Evolutionary conservation across 1,140 invertebrate species (phyloP), one percentile per base, ranked within the genome.

Genomic region (Campodea augens): DNA sequence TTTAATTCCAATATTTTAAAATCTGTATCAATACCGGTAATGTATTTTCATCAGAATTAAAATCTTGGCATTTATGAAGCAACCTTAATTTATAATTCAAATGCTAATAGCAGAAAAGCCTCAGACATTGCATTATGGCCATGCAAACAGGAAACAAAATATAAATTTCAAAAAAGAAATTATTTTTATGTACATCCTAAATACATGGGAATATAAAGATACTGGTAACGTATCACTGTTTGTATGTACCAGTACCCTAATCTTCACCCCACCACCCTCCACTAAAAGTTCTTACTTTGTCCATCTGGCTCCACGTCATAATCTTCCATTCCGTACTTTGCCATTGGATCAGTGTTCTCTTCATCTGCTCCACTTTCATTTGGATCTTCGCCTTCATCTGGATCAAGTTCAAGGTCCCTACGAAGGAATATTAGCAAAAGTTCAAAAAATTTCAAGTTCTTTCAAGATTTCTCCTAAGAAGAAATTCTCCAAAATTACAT

Each of bases 171-270:
- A 38, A 48, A 41, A 18, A 5, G 3, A 46, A 36, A 43, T 22
- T 24, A 44, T 36, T 38, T 48, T 32, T 15, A 43, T 43, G 13
- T 38, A 40, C 32, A 23, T 23, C 20, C 46, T n/a, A n/a, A 43
- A 4, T 40, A 15, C 29, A 44, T 25, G n/a, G 45, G 38, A 48
- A 41, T 21, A 19, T 43, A 25, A 44, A 50, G 46, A 46, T 51
- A 43, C 45, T 50, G 50, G 52, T 54, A 69, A 61, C 65, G 67
- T 71, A 63, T 58, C 81, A 76, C 45, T 81, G 66, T 56, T 81
- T 73, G 55, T 82, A 84, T 47, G 77, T 70, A 48, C 76, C 72
- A 54, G 86, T 74, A 41, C 55, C 53, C 52, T 60, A 55, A 43
- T 49, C 58, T 52, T 27, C 43, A 37, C 39, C 41, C 43, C 22